Evolutionary conservation across 2,797 vertebrate genomes (phyloP).

Genomic region (Fistularia tabacaria): DNA sequence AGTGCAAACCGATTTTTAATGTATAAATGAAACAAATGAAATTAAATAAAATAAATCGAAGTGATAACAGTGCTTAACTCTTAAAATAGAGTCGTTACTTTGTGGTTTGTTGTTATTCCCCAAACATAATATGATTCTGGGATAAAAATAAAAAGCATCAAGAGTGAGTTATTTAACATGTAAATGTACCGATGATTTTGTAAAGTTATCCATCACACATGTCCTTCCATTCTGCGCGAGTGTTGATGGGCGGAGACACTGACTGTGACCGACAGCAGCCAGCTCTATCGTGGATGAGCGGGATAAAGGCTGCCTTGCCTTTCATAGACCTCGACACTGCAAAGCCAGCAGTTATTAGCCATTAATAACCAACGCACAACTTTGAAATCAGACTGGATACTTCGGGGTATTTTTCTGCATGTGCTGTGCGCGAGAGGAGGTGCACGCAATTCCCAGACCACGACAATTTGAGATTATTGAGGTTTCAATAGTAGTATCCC

Average conservation of each 20-base stretch:
- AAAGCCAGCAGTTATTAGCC: neutral
- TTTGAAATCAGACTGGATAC: slow-evolving; percentile 25
- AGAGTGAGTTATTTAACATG: neutral
- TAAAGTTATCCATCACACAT: neutral
- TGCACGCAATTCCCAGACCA: neutral
- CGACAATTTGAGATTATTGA: slow-evolving; percentile 17
- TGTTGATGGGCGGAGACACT: slow-evolving; percentile 61
- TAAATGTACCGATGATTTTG: neutral
- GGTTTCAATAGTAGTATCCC: slow-evolving; percentile 31
- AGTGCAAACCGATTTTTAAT: no score
- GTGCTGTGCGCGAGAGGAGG: slow-evolving; percentile 7
- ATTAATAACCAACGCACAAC: slow-evolving; percentile 13
- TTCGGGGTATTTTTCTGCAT: neutral
- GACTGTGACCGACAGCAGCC: slow-evolving; percentile 47
- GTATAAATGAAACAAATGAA: no score
- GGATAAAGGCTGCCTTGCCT: slow-evolving; percentile 41
- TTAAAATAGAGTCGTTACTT: no score
- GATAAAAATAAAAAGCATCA: neutral
- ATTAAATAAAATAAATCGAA: no score
- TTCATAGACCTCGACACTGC: neutral
- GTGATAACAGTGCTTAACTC: no score
- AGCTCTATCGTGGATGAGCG: slow-evolving; percentile 50
- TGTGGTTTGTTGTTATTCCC: no score
- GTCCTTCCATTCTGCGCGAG: slow-evolving; percentile 16
- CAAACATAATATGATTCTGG: no score